Conservation (phyloP, 2,113 vertebrate species). For the Gymnorhina tibicen region DNA sequence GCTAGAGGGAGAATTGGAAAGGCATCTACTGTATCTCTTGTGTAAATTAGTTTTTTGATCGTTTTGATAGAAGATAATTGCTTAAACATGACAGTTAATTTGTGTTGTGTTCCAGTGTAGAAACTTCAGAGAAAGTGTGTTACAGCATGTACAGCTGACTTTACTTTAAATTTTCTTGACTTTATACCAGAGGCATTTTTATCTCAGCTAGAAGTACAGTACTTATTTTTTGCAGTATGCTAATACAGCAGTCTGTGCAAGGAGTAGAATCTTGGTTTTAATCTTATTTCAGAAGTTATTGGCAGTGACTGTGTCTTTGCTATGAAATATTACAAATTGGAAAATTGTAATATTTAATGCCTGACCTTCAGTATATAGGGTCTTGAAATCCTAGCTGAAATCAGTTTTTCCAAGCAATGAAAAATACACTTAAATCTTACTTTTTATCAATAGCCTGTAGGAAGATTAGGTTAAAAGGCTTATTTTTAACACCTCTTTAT, state of each 20-base stretch:
- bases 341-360: not conserved
- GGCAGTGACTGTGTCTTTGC: conserved; percentile 25
- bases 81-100: conserved; percentile 48
- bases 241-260: conserved; percentile 30
- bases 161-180: conserved; percentile 22
- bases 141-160: not conserved
- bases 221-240: not conserved
- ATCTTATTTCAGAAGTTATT: conserved; percentile 37
- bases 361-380: conserved; percentile 3
- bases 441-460: conserved; percentile 43
- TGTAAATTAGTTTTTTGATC: conserved; percentile 42
- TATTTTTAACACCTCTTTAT: conserved; percentile 15
- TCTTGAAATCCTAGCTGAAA: conserved; percentile 23
- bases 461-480: not conserved
- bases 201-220: conserved; percentile 21
- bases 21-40: not conserved
- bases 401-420: conserved; percentile 7
- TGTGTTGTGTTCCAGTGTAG: conserved; percentile 22
- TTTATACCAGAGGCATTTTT: conserved; percentile 35
- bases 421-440: conserved; percentile 5
- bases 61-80: conserved; percentile 45
- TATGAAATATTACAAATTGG: conserved; percentile 37
- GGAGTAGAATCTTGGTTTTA: conserved; percentile 14
- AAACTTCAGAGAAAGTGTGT: conserved; percentile 20
- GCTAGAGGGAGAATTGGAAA: conserved; percentile 17